Base-by-base conservation (phyloP, 1,140 invertebrate genomes). In the Phymorhynchus buccinoides region DNA sequence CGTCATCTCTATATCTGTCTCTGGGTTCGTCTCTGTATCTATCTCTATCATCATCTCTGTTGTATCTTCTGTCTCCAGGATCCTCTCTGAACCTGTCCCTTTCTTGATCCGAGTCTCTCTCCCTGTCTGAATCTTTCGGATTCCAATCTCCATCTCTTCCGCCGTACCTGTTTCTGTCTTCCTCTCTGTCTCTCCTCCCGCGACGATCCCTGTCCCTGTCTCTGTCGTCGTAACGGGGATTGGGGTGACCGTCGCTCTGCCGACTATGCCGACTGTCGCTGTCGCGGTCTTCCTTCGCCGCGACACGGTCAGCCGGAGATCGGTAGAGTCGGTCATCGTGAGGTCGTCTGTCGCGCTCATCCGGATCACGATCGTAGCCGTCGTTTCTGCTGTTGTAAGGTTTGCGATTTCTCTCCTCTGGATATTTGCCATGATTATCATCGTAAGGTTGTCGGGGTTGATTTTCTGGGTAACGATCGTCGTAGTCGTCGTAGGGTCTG, bases 211-310 rank as follows among this genome's bases (percentile, higher is more conserved):
- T 30, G 30, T 73, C 68, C 35, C 73, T 39, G 18, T 75, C 73
- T 41, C 37, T 75, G 37, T 75, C 81, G 66, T 42, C 62, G 22
- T 62, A 32, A 35, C 81, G 16, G 66, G 14, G 14, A n/a, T n/a
- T n/a, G 18, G 62, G 62, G 41, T 79, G 35, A 12, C 35, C 7
- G 77, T 79, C 42, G 18, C 73, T 75, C 18, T 75, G 32, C 1
- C 73, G 37, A 39, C 73, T 75, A 27, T 75, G 37, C 30, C 73
- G 14, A 39, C 73, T 75, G n/a, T 79, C 77, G n/a, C 44, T 79
- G 77, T 48, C 41, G 18, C 56, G 22, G 56, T 62, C 56, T 22
- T 62, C 56, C 56, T 27, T 22, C 22, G 48, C 0, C 22, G 48
- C 48, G 12, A 48, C 48, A 22, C 22, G 56, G 4, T 22, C 14